Evolutionary conservation across 2,888 invertebrate species (phyloP).

Genomic region (Tinea pellionella): DNA sequence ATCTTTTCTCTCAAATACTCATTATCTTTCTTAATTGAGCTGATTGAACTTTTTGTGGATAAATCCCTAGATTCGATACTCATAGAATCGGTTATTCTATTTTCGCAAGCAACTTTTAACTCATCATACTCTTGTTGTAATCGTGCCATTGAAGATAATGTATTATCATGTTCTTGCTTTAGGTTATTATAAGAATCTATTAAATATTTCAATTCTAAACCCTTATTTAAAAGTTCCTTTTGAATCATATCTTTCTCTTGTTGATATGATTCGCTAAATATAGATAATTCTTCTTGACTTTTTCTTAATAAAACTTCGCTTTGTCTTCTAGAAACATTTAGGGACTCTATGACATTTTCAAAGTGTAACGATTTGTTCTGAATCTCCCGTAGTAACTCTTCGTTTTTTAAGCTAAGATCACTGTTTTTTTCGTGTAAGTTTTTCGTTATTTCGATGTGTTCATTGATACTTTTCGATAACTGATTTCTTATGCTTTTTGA

Average conservation of each 20-base stretch:
- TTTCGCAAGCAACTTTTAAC: conserved; percentile 21
- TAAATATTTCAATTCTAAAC: conserved; percentile 24
- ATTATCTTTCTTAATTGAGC: background rate
- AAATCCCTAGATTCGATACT: background rate
- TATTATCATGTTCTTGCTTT: conserved; percentile 19
- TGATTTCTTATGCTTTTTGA: background rate
- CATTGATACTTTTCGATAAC: background rate
- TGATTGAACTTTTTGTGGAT: background rate
- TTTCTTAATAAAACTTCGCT: background rate
- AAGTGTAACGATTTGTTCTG: background rate
- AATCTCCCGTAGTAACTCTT: background rate
- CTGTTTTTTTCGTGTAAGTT: background rate
- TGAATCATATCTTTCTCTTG: background rate
- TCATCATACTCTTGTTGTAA: background rate
- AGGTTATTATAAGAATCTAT: conserved; percentile 20
- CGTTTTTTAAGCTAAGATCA: background rate
- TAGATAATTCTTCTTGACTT: background rate
- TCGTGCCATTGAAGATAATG: background rate
- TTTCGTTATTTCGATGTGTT: background rate
- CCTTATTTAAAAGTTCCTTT: conserved; percentile 20
- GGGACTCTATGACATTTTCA: background rate
- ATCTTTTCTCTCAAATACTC: background rate
- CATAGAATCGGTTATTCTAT: conserved; percentile 19
- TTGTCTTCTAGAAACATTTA: background rate
- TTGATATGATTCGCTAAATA: background rate